Percentiles rank a stretch among this genome's conserved stretches.
Conservation (phyloP, 53 echinoderm and acorn worm genomes). For the Stichopus horrens region DNA sequence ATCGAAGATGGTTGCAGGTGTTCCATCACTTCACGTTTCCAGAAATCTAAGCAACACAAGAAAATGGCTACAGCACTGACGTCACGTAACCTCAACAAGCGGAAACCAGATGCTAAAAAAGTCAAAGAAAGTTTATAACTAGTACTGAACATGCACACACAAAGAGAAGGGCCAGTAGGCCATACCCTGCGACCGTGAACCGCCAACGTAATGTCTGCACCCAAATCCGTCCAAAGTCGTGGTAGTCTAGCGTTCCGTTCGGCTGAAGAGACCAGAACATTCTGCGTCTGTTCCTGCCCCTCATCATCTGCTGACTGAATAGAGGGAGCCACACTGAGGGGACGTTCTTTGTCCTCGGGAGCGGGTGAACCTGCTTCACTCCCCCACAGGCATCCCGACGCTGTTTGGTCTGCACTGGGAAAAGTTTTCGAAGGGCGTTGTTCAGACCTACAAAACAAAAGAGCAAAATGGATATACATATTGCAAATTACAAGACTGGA, state of each 20-base stretch:
- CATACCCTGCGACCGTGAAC: slow-evolving; percentile 40
- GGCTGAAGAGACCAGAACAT: slow-evolving; percentile 41
- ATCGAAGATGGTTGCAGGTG: no score
- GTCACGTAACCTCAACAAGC: not conserved
- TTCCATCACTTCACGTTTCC: no score
- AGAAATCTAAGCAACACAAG: no score
- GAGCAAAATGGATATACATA: not conserved
- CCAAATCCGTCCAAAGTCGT: slow-evolving; percentile 44
- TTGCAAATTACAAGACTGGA: no score
- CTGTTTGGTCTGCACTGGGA: slow-evolving; percentile 32
- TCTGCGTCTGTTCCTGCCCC: slow-evolving; percentile 24
- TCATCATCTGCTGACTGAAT: slow-evolving; percentile 38
- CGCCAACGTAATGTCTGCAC: slow-evolving; percentile 39
- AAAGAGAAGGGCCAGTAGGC: slow-evolving; percentile 34
- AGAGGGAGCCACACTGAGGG: slow-evolving; percentile 44
- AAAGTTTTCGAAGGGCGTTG: slow-evolving; percentile 32
- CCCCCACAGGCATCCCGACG: slow-evolving; percentile 16
- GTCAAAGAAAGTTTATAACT: slow-evolving; percentile 36
- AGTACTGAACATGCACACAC: slow-evolving; percentile 44
- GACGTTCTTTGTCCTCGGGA: slow-evolving; percentile 19
- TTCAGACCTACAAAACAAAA: slow-evolving; percentile 13
- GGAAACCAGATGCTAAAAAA: not conserved
- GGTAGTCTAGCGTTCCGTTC: slow-evolving; percentile 27
- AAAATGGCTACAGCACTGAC: no score
- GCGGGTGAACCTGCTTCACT: slow-evolving; percentile 20